Conservation (phyloP, 2,888 invertebrate species). For the Pyrgus malvae region DNA sequence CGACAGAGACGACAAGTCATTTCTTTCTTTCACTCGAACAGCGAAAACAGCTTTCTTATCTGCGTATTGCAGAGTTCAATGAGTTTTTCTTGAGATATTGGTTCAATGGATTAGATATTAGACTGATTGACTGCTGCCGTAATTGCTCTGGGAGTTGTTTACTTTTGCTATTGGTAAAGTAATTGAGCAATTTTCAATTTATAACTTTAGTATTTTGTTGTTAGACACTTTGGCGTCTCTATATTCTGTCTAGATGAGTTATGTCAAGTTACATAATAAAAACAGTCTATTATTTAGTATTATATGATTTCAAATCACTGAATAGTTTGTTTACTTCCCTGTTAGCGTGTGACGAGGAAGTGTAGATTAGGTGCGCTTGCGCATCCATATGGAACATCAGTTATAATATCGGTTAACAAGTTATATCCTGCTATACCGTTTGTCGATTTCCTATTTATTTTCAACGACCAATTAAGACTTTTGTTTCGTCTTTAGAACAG, state of each 20-base stretch:
- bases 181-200: neutral
- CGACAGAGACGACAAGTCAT: slow-evolving; percentile 71
- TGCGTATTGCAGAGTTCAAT: slow-evolving; percentile 27
- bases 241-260: no score
- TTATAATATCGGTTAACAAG: no score
- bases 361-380: neutral
- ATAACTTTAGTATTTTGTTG: neutral
- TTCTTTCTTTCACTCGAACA: slow-evolving; percentile 66
- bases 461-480: no score
- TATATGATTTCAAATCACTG: no score
- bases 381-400: neutral
- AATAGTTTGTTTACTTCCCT: neutral
- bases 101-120: slow-evolving; percentile 7
- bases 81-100: slow-evolving; percentile 32
- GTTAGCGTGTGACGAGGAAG: neutral
- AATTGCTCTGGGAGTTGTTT: neutral
- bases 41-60: slow-evolving; percentile 54
- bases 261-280: no score
- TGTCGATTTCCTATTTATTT: no score
- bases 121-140: neutral
- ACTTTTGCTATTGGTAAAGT: neutral
- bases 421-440: no score
- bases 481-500: no score
- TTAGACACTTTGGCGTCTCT: no score
- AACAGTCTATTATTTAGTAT: no score